Percentiles rank a stretch among this genome's conserved stretches.
Evolutionary conservation across 2,113 vertebrate genomes (phyloP).

Genomic region (Anseranas semipalmata): DNA sequence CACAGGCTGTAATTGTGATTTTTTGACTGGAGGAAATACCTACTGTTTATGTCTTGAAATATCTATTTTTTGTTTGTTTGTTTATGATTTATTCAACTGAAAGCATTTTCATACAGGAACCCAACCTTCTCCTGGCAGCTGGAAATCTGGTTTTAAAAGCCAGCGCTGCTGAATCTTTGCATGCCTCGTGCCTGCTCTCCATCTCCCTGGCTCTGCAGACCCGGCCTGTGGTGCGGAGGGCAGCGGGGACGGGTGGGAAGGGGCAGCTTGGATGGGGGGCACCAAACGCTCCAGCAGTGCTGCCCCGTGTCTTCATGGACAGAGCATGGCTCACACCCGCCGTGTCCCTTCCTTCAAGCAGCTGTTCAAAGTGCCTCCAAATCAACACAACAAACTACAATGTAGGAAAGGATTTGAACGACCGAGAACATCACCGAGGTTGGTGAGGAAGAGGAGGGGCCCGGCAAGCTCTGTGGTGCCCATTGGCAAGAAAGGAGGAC

Average conservation of each 20-base stretch:
- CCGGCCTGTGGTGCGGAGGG: neutral
- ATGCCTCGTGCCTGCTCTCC: neutral
- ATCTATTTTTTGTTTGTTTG: neutral
- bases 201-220: neutral
- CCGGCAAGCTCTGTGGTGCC: neutral
- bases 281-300: neutral
- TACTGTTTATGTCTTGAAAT: neutral
- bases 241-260: accelerated
- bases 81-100: neutral
- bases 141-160: neutral
- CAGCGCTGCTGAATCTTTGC: neutral
- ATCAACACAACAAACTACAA: neutral
- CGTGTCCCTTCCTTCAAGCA: accelerated
- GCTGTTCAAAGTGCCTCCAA: neutral
- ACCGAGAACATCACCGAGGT: neutral
- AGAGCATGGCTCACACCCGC: neutral
- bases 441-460: neutral
- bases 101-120: slow-evolving; percentile 2
- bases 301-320: neutral
- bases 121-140: neutral
- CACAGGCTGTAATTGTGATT: neutral
- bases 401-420: neutral
- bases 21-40: neutral
- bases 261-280: neutral
- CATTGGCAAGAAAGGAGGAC: neutral